Conservation (phyloP, 2,888 invertebrate species). For the Axea sp. region DNA sequence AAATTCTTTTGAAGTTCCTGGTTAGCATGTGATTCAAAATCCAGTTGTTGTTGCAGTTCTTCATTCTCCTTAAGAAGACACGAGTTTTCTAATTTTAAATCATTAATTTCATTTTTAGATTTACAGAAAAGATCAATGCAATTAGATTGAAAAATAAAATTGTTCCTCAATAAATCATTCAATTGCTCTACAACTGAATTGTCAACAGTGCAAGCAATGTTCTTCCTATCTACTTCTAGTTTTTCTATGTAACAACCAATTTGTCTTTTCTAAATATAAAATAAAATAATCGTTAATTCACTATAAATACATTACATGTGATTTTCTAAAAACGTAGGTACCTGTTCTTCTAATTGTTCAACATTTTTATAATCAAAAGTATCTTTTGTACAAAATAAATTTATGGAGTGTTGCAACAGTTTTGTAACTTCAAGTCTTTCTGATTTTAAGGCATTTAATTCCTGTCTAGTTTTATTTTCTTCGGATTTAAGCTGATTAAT, state of each 20-base stretch:
- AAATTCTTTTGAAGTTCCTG: constrained; percentile 43
- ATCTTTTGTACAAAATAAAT: too few relatives aligned
- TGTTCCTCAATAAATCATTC: background rate
- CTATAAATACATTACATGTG: too few relatives aligned
- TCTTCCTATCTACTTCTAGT: background rate
- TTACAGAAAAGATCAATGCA: background rate
- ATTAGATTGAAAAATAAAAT: background rate
- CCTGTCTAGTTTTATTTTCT: background rate
- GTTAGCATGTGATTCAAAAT: constrained; percentile 37
- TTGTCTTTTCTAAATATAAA: constrained; percentile 7
- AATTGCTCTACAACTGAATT: background rate
- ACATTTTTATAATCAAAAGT: background rate
- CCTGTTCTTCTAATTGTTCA: constrained; percentile 11
- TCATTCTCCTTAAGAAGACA: constrained; percentile 37
- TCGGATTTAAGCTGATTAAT: background rate
- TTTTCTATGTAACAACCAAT: background rate
- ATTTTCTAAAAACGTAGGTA: too few relatives aligned
- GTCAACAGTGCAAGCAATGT: background rate
- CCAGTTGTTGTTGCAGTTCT: constrained; percentile 40
- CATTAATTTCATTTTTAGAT: constrained; percentile 9
- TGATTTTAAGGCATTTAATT: background rate
- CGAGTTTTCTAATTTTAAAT: constrained; percentile 4
- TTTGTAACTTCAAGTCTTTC: background rate
- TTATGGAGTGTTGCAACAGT: too few relatives aligned
- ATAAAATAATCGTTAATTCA: background rate